A percentile compares a stretch with the other conserved stretches of the same genome.
Evolutionary conservation across 2,797 vertebrate genomes (phyloP).

Genomic region (Rhinophrynus dorsalis): DNA sequence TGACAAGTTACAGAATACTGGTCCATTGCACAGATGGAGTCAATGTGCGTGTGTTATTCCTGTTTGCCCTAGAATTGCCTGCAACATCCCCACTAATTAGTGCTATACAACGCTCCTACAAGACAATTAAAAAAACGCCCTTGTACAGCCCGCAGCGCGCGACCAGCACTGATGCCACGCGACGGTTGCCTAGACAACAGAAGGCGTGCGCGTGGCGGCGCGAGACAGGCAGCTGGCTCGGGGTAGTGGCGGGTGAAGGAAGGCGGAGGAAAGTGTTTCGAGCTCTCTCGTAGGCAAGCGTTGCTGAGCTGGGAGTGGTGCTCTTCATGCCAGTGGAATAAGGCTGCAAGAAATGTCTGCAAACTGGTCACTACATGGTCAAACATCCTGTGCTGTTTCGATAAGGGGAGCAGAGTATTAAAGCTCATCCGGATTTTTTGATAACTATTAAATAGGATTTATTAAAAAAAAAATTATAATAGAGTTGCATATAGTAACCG

Average conservation of each 20-base stretch:
- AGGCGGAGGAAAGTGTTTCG: background rate
- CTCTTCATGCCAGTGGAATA: no score
- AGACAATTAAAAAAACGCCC: background rate
- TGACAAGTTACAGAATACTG: no score
- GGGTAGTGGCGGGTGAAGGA: background rate
- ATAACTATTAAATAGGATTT: no score
- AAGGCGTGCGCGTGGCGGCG: slow-evolving; percentile 64
- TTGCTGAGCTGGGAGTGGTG: no score
- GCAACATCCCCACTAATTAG: background rate
- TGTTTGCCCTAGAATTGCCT: background rate
- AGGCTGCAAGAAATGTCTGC: no score
- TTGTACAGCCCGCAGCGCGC: background rate
- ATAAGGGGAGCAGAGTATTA: no score
- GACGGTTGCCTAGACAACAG: slow-evolving; percentile 46
- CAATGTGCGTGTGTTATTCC: background rate
- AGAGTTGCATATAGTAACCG: no score
- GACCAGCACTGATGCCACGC: slow-evolving; percentile 61
- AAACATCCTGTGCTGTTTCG: no score
- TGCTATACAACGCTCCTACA: background rate
- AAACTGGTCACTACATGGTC: no score
- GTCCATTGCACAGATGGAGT: no score
- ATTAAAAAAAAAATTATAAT: no score
- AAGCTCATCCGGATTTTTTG: no score
- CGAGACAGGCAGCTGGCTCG: slow-evolving; percentile 47
- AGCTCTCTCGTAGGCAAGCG: background rate